phyloP scores from a whole-genome alignment of 2,888 invertebrate species.

The Andrena bucephala region DNA sequence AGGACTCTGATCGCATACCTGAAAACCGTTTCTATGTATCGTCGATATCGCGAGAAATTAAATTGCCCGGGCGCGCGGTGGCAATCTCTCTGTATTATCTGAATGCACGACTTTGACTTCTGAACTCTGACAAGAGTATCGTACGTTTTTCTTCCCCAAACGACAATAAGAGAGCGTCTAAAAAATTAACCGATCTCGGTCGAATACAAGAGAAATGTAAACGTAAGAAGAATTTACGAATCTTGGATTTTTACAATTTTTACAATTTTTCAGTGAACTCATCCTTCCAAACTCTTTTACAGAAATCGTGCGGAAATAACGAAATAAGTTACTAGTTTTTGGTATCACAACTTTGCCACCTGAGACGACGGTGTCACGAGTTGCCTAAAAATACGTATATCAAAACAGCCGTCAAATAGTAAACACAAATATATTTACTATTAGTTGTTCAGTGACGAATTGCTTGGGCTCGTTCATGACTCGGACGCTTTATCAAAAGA shows the following conservation, averaged over 20 bases:
- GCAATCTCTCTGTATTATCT: constrained; percentile 25
- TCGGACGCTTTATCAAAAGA: too few relatives aligned
- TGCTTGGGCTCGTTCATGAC: too few relatives aligned
- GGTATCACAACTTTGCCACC: too few relatives aligned
- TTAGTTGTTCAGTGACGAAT: too few relatives aligned
- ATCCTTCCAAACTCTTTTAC: too few relatives aligned
- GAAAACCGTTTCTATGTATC: not conserved
- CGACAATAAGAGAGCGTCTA: not conserved
- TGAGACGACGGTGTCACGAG: too few relatives aligned
- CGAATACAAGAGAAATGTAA: not conserved
- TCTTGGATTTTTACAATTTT: not conserved
- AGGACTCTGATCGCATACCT: not conserved
- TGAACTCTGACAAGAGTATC: constrained; percentile 44
- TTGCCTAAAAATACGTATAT: too few relatives aligned
- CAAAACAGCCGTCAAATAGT: too few relatives aligned
- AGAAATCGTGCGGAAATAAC: too few relatives aligned
- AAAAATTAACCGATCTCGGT: constrained; percentile 1
- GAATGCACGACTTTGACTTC: constrained; percentile 26
- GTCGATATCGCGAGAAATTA: constrained; percentile 10
- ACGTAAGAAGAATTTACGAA: not conserved
- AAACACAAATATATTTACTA: too few relatives aligned
- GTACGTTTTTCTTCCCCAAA: constrained; percentile 27
- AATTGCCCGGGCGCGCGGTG: not conserved
- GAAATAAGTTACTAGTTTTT: too few relatives aligned
- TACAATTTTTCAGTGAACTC: too few relatives aligned